Percentiles rank a stretch among this genome's conserved stretches.
Evolutionary conservation across 2,797 vertebrate genomes (phyloP).

Genomic region (Anguilla pacifica): DNA sequence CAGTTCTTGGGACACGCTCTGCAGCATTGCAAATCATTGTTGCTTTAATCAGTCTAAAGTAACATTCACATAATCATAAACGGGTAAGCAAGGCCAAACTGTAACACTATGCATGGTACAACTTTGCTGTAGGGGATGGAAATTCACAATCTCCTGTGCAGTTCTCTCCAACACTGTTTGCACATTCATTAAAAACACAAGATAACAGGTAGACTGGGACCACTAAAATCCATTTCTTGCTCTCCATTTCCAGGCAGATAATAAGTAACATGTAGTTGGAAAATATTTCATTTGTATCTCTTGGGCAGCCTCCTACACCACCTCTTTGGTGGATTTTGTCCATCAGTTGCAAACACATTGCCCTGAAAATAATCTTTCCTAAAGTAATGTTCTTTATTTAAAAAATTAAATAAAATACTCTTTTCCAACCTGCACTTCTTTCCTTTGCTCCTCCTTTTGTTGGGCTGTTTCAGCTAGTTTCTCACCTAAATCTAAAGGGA

Average conservation of each 20-base stretch:
- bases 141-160: too few relatives aligned
- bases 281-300: background rate
- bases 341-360: background rate
- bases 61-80: background rate
- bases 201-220: background rate
- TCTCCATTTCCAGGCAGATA: background rate
- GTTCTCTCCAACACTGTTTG: too few relatives aligned
- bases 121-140: too few relatives aligned
- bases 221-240: background rate
- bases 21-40: slow-evolving; percentile 30
- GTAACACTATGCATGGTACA: background rate
- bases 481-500: slow-evolving; percentile 67
- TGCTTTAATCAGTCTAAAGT: background rate
- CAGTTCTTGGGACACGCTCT: slow-evolving; percentile 68
- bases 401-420: background rate
- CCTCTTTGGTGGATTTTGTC: background rate
- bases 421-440: slow-evolving; percentile 66
- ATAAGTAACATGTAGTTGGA: background rate
- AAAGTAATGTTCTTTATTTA: too few relatives aligned
- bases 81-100: background rate
- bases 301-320: background rate
- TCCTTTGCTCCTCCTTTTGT: slow-evolving; percentile 63
- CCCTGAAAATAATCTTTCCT: background rate
- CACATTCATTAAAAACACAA: background rate
- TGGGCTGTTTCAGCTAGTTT: slow-evolving; percentile 55